These are phyloP conservation scores for Litoditis marina DNA, from an alignment of 2,888 invertebrate species.

Conservation along the genomic window DNA sequence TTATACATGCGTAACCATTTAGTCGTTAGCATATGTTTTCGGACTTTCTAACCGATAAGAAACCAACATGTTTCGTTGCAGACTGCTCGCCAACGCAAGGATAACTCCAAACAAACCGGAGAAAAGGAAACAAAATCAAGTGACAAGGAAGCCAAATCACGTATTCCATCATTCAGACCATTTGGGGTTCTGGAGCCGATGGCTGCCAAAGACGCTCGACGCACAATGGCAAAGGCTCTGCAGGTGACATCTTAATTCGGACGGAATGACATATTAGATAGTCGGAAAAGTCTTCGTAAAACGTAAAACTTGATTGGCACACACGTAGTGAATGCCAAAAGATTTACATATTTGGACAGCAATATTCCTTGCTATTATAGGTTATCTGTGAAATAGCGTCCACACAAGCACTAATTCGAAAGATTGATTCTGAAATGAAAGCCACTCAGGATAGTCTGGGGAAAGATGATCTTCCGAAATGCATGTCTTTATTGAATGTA, in stretches of 20 bases:
- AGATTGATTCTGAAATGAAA: constrained; percentile 9
- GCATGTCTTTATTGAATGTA: no score
- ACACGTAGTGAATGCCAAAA: no score
- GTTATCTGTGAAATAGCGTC: constrained; percentile 10
- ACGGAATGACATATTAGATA: no score
- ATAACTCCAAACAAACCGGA: background rate
- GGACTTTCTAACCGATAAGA: no score
- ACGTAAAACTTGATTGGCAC: no score
- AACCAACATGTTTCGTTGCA: no score
- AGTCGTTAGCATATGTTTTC: no score
- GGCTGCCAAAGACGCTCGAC: constrained; percentile 28
- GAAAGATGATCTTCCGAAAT: no score
- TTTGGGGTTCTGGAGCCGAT: constrained; percentile 35
- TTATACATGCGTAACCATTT: no score
- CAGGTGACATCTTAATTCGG: constrained; percentile 17
- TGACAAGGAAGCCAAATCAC: constrained; percentile 4
- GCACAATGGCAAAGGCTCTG: constrained; percentile 17
- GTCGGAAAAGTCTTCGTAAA: no score
- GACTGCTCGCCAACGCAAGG: background rate
- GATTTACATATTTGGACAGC: no score
- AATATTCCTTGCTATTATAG: constrained; percentile 1
- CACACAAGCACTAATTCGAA: background rate
- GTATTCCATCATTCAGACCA: constrained; percentile 31
- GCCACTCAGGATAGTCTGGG: background rate
- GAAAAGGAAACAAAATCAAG: constrained; percentile 9